Evolutionary conservation across 2,113 vertebrate species (phyloP).

Genomic region (Perca schrenkii): DNA sequence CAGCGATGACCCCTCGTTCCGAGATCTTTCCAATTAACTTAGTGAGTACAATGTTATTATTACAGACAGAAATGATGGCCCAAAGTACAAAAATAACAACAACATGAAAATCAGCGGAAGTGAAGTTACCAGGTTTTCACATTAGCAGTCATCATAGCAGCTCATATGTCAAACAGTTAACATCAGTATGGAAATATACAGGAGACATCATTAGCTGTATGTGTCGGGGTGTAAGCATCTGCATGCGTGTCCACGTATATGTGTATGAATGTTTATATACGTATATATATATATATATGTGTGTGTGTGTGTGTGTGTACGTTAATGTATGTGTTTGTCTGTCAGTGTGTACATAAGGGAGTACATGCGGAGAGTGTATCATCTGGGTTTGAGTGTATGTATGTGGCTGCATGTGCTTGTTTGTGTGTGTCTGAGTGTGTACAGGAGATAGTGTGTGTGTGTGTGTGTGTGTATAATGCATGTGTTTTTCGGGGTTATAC

Average conservation of each 20-base stretch:
- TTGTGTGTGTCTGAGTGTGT: neutral
- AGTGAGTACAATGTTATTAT: neutral
- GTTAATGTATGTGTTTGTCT: neutral
- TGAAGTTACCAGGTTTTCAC: neutral
- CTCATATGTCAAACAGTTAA: neutral
- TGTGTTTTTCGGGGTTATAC: neutral
- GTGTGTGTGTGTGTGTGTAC: neutral
- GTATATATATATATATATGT: neutral
- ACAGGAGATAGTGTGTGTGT: neutral
- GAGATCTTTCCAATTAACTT: too few relatives aligned
- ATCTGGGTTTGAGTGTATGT: neutral
- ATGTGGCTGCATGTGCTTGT: neutral
- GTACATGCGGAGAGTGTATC: neutral
- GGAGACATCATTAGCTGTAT: slow-evolving; percentile 6
- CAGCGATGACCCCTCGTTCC: too few relatives aligned
- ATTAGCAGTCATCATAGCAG: neutral
- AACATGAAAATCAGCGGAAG: neutral
- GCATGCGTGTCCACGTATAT: neutral
- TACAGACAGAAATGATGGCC: neutral
- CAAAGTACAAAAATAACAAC: too few relatives aligned
- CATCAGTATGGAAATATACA: neutral
- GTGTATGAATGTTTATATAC: too few relatives aligned
- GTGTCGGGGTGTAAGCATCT: neutral
- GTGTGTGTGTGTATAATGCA: neutral
- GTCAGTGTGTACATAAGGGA: neutral